A percentile compares a stretch with the other conserved stretches of the same genome.
phyloP scores from a whole-genome alignment of 2,888 invertebrate species.

The Euplexia lucipara region DNA sequence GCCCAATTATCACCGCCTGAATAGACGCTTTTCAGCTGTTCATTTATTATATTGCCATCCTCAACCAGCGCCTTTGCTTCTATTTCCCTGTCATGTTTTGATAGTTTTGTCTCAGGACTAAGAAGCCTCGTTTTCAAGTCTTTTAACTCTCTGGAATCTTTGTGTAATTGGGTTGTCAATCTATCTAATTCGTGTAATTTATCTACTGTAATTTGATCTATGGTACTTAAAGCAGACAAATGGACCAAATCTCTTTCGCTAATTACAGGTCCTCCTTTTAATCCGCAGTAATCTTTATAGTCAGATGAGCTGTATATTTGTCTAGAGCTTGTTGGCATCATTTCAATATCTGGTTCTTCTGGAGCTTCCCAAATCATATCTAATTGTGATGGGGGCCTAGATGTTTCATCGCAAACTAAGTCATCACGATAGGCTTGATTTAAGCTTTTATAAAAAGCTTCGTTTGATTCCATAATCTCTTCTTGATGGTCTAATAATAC shows the following conservation, averaged over 20 bases:
- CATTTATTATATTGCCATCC: constrained; percentile 93
- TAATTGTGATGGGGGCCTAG: constrained; percentile 93
- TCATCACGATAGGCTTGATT: constrained; percentile 97
- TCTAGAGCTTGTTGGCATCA: constrained; percentile 89
- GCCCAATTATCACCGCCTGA: constrained; percentile 93
- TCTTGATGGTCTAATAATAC: constrained; percentile 84
- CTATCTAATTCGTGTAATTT: constrained; percentile 95
- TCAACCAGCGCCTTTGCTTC: constrained; percentile 92
- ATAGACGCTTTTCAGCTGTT: constrained; percentile 93
- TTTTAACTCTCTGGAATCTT: constrained; percentile 95
- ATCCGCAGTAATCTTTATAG: constrained; percentile 94
- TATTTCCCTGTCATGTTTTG: constrained; percentile 89
- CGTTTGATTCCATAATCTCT: constrained; percentile 93
- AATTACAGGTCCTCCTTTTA: constrained; percentile 93
- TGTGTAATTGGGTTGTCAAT: constrained; percentile 94
- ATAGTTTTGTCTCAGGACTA: constrained; percentile 91
- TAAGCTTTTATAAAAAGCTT: constrained; percentile 96
- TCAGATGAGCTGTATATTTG: constrained; percentile 94
- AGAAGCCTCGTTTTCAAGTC: constrained; percentile 93
- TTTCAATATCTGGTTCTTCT: constrained; percentile 93
- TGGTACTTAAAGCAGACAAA: constrained; percentile 93
- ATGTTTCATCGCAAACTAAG: constrained; percentile 92
- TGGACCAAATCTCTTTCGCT: constrained; percentile 95
- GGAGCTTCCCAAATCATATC: constrained; percentile 97
- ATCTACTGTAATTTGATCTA: constrained; percentile 95